A percentile compares a stretch with the other conserved stretches of the same genome.
phyloP scores from a whole-genome alignment of 2,797 vertebrate species.

The Thunnus albacares region DNA sequence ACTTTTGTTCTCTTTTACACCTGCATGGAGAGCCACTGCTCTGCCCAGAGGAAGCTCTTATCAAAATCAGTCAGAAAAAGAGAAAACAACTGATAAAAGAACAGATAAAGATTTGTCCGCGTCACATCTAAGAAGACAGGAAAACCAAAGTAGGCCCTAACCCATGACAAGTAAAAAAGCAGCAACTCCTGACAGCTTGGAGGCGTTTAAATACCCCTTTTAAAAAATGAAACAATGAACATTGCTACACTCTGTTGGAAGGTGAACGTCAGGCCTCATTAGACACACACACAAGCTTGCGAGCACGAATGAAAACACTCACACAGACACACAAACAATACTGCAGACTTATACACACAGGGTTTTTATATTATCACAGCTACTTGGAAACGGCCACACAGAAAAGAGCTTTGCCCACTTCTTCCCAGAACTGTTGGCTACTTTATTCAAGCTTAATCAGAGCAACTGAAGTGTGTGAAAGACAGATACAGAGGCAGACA shows the following conservation, averaged over 20 bases:
- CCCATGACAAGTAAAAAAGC: conserved; percentile 5
- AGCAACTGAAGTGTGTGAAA: conserved; percentile 38
- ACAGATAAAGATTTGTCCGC: conserved; percentile 1
- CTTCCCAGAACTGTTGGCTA: conserved; percentile 70
- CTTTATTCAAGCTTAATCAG: conserved; percentile 57
- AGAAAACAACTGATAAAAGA: background rate
- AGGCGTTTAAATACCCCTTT: conserved; percentile 24
- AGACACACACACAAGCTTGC: conserved; percentile 34
- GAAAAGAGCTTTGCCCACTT: conserved; percentile 47
- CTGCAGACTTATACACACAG: conserved; percentile 27
- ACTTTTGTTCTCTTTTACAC: conserved; percentile 25
- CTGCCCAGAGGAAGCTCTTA: background rate
- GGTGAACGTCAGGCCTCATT: conserved; percentile 54
- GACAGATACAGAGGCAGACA: conserved; percentile 26
- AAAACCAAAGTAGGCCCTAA: background rate
- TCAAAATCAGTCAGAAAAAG: conserved; percentile 4
- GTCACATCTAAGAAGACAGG: conserved; percentile 17
- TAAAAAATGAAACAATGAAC: conserved; percentile 34
- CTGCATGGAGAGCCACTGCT: background rate
- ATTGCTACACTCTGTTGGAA: conserved; percentile 24
- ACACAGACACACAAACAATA: conserved; percentile 15
- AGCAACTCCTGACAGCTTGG: conserved; percentile 17
- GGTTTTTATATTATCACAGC: conserved; percentile 53
- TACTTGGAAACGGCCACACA: conserved; percentile 52
- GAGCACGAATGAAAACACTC: conserved; percentile 20